Conservation (phyloP, 1,140 invertebrate species). For the Kradibia gibbosae region DNA sequence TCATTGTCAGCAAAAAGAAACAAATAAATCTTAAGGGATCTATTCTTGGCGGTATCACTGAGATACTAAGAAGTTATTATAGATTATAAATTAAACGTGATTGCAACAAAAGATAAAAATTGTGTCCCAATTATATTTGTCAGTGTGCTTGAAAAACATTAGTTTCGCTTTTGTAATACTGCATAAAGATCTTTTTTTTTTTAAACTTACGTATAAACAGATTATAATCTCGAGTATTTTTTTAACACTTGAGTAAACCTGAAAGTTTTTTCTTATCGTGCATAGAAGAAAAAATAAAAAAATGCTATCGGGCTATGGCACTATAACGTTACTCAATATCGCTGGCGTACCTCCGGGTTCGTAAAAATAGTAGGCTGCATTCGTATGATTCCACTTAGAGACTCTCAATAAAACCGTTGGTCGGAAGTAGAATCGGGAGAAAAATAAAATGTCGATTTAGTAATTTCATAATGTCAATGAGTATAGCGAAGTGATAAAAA, state of each 20-base stretch:
- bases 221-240: neutral
- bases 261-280: neutral
- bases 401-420: neutral
- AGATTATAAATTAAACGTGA: conserved; percentile 16
- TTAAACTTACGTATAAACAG: neutral
- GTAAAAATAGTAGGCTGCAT: neutral
- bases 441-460: neutral
- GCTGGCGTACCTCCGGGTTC: neutral
- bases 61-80: neutral
- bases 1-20: too few relatives aligned
- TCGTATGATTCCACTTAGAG: neutral
- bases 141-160: neutral
- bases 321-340: neutral
- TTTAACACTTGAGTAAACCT: neutral
- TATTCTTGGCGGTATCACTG: neutral
- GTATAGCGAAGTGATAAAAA: neutral
- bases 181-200: neutral
- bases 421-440: neutral
- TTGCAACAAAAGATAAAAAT: conserved; percentile 9
- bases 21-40: too few relatives aligned
- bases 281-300: neutral
- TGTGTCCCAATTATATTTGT: neutral
- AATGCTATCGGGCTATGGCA: neutral
- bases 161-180: neutral
- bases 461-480: neutral